These are phyloP conservation scores for Pseudochirops corinnae DNA, from an alignment of 2,797 vertebrate genomes.

Conservation along the genomic window DNA sequence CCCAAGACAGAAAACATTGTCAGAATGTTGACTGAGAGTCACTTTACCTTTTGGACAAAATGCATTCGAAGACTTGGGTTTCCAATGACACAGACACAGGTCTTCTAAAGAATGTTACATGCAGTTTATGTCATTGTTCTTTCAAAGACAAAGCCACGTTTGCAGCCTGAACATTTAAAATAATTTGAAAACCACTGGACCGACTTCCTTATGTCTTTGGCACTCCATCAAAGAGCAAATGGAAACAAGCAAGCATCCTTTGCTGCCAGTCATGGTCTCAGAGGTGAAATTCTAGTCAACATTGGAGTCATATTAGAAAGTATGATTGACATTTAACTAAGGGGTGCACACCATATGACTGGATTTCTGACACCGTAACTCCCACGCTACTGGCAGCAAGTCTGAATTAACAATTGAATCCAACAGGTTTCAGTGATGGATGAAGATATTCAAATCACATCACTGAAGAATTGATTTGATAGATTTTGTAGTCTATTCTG, in stretches of 20 bases:
- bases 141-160: conserved; percentile 62
- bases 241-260: conserved; percentile 47
- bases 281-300: conserved; percentile 74
- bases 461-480: conserved; percentile 30
- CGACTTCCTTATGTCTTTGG: conserved; percentile 72
- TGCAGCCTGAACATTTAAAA: conserved; percentile 62
- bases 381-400: conserved; percentile 78
- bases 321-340: conserved; percentile 76
- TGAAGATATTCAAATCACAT: conserved; percentile 60
- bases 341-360: conserved; percentile 71
- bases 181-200: conserved; percentile 66
- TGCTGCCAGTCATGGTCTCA: conserved; percentile 49
- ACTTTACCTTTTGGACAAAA: conserved; percentile 37
- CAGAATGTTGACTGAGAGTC: conserved; percentile 53
- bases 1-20: conserved; percentile 42
- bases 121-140: conserved; percentile 51
- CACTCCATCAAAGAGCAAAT: conserved; percentile 64
- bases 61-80: conserved; percentile 36
- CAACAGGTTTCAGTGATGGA: conserved; percentile 69
- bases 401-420: conserved; percentile 78
- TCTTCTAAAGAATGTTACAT: conserved; percentile 9
- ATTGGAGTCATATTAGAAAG: conserved; percentile 59
- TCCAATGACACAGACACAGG: conserved; percentile 41
- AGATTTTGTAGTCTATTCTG: conserved; percentile 33
- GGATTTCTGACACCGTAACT: conserved; percentile 75